Base-by-base conservation (phyloP, 2,113 vertebrate genomes). In the Percopsis transmontana region DNA sequence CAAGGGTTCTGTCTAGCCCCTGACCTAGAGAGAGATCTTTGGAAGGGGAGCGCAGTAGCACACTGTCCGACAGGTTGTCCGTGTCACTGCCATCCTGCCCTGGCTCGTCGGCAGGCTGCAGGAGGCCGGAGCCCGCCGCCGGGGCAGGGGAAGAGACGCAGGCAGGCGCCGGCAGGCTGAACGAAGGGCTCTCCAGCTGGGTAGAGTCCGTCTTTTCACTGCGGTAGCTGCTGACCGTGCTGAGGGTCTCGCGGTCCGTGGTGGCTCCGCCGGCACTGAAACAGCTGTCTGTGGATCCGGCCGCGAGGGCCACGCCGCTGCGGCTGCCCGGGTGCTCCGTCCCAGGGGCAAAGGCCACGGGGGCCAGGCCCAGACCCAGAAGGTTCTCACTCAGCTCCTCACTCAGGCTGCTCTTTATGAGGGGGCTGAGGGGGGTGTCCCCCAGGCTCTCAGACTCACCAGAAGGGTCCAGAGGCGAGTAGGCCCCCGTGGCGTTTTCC, bases 201-300 rank as follows among this genome's bases (percentile, higher is more conserved):
- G 95, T 96, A 0, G 95, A 96, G 75, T 95, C 93, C 0, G 95
- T 96, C 68, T 95, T 95, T 85, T 96, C 95, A 7, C 95, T 96
- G 58, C 94, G 94, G 76, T 95, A 96, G 80, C 95, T 96, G 87
- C 95, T 95, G 42, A 95, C 70, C 0, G 95, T 96, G 68, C 93
- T 94, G 1, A 92, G 87, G 0, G 93, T 94, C 87, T 96, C 95
- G 16, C 93, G 86, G 77, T 96, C 95, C 0, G 95, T 95, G 52
- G 90, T 84, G 6, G 82, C 86, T 2, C 91, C 91, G 10, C 91
- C 91, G 10, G 92, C 93, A 2, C 95, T 95, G 66, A 95, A 95
- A 79, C 95, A 96, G 76, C 94, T 96, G 85, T 96, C 95, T 0
- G 94, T 96, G 65, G 95, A 96, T 66, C 94, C 94, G 0, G 94